Percentiles rank a stretch among this genome's conserved stretches.
Conservation (phyloP, 2,113 vertebrate species). For the Psittacula cyanocephala region DNA sequence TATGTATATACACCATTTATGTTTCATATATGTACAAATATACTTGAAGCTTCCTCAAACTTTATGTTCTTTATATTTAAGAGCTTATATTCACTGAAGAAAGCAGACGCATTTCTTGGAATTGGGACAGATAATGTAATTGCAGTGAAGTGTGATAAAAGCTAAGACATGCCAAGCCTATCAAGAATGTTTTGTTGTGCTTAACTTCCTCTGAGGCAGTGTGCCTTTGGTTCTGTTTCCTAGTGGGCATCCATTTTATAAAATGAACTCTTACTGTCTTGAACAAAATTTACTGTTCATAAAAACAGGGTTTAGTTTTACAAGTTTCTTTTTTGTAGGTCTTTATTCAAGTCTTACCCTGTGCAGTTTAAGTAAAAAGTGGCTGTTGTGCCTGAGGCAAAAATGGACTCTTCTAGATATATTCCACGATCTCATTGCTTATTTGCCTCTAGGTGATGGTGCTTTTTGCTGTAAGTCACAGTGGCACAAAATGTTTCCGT, state of each 20-base stretch:
- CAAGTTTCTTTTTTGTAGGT: not conserved
- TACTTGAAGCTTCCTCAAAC: not conserved
- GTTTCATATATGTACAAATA: not conserved
- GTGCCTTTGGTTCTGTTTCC: not conserved
- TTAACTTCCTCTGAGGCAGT: not conserved
- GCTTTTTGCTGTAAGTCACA: not conserved
- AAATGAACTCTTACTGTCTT: not conserved
- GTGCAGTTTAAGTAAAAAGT: not conserved
- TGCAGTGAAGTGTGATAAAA: slow-evolving; percentile 76
- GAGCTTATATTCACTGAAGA: slow-evolving; percentile 78
- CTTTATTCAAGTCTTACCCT: not conserved
- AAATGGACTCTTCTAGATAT: rapidly evolving
- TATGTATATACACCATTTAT: not conserved
- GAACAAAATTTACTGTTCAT: not conserved
- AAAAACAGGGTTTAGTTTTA: not conserved
- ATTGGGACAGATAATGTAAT: slow-evolving; percentile 73
- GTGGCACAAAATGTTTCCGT: not conserved
- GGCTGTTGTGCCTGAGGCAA: not conserved
- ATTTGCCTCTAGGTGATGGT: not conserved
- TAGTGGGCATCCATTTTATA: not conserved
- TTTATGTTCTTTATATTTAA: not conserved
- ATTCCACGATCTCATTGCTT: not conserved
- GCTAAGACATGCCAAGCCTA: not conserved
- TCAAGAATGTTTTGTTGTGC: not conserved
- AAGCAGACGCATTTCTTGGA: slow-evolving; percentile 66